Evolutionary conservation across 2,888 invertebrate species (phyloP), one percentile per base, ranked within the genome.

Genomic region (Laspeyria flexula): DNA sequence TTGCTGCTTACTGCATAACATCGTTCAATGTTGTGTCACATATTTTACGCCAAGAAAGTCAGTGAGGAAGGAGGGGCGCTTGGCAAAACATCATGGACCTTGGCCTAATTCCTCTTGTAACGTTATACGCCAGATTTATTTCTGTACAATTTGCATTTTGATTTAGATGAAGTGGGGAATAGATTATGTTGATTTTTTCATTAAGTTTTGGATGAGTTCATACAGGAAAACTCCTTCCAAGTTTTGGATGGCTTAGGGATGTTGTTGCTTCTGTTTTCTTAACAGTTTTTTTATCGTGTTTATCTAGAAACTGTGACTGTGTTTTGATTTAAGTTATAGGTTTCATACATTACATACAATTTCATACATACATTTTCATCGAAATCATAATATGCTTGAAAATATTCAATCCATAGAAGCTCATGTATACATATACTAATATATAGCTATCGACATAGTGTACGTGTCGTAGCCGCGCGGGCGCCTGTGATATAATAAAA

Each of bases 401-500:
- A 18, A 3, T 31, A 30, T 30, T 30, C 13, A 30, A 2, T 10
- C 18, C n/a, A 25, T 7, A 2, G 18, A 18, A 18, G 5, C 18
- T 18, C 5, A 18, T 18, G 18, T 15, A 33, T 25, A 18, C 31
- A 16, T 10, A 25, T 18, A 18, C 12, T 9, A 33, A 18, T 46
- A 46, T 21, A 12, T 40, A 13, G 18, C 1, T 23, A 45, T 45
- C 23, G 45, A 39, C 45, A 18, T 12, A 37, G 25, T 18, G 12
- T 29, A 30, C 1, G n/a, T 9, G 11, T 7, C 6, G 42, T 29
- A 66, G 68, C 53, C 70, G 38, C 11, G 12, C 11, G 48, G 68
- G 50, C 68, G 70, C 70, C 64, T 25, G 21, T 12, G 16, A 31
- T 29, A 42, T 53, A 65, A 66, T 68, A 69, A 66, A 58, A 55